These are phyloP conservation scores for Hipparchia semele DNA, from an alignment of 2,888 invertebrate genomes.

Conservation along the genomic window DNA sequence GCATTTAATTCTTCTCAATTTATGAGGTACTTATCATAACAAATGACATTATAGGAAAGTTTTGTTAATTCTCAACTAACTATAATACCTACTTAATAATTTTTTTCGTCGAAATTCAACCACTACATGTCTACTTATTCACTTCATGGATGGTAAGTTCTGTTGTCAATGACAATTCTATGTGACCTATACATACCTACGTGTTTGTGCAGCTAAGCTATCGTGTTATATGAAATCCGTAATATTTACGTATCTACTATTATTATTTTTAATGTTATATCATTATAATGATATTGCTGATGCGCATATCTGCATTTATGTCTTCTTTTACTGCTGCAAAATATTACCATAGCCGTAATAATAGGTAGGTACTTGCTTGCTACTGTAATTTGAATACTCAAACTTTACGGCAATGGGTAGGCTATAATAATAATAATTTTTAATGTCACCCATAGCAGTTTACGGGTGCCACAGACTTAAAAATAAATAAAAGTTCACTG, in stretches of 20 bases:
- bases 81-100: background rate
- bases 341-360: slow-evolving; percentile 10
- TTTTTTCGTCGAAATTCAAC: slow-evolving; percentile 5
- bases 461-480: slow-evolving; percentile 1
- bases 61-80: background rate
- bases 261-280: background rate
- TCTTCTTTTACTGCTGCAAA: slow-evolving; percentile 9
- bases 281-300: background rate
- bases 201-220: slow-evolving; percentile 1
- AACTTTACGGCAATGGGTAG: background rate
- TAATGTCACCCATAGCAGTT: slow-evolving; percentile 5
- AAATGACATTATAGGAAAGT: background rate
- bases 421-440: slow-evolving; percentile 4
- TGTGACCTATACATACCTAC: background rate
- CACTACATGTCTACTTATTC: background rate
- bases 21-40: background rate
- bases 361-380: background rate
- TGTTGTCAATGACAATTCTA: background rate
- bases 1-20: background rate
- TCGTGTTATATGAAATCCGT: background rate
- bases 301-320: slow-evolving; percentile 11
- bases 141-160: slow-evolving; percentile 16
- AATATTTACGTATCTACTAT: background rate
- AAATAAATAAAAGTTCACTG: background rate
- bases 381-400: background rate